These are phyloP conservation scores for Catamblyrhynchus diadema DNA, from an alignment of 2,797 vertebrate species.

Conservation along the genomic window DNA sequence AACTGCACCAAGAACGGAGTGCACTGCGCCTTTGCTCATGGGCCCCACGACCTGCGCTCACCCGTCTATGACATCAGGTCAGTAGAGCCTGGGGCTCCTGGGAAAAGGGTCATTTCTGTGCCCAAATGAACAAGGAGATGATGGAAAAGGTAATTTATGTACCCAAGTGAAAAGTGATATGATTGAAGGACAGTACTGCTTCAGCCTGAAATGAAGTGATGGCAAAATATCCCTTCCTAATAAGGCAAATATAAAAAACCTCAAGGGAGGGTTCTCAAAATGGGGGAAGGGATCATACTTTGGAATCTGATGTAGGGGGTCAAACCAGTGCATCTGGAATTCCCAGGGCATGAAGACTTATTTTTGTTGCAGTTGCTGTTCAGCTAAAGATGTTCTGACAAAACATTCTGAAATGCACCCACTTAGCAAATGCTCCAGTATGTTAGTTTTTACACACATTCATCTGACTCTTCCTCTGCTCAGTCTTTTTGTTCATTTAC, in stretches of 20 bases:
- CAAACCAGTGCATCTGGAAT: not conserved
- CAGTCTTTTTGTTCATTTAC: conserved; percentile 32
- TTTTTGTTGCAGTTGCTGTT: not conserved
- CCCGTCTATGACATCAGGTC: conserved; percentile 97
- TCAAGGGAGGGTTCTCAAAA: not conserved
- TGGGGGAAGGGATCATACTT: not conserved
- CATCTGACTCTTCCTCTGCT: conserved; percentile 2
- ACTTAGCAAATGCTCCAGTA: not conserved
- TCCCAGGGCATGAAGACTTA: not conserved
- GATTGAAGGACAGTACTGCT: not conserved
- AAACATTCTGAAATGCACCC: not conserved
- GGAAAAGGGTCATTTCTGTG: not conserved
- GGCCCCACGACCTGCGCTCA: conserved; percentile 94
- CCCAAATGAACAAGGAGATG: not conserved
- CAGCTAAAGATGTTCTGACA: not conserved
- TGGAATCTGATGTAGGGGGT: not conserved
- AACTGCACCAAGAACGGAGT: conserved; percentile 98
- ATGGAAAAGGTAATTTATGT: not conserved
- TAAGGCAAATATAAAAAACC: not conserved
- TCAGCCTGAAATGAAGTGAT: not conserved
- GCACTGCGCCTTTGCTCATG: conserved; percentile 96
- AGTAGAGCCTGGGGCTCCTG: not conserved
- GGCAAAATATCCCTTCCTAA: not conserved
- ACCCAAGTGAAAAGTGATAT: not conserved
- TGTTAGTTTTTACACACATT: not conserved